Evolutionary conservation across 2,888 invertebrate species (phyloP).

Genomic region (Sepioteuthis lessoniana): DNA sequence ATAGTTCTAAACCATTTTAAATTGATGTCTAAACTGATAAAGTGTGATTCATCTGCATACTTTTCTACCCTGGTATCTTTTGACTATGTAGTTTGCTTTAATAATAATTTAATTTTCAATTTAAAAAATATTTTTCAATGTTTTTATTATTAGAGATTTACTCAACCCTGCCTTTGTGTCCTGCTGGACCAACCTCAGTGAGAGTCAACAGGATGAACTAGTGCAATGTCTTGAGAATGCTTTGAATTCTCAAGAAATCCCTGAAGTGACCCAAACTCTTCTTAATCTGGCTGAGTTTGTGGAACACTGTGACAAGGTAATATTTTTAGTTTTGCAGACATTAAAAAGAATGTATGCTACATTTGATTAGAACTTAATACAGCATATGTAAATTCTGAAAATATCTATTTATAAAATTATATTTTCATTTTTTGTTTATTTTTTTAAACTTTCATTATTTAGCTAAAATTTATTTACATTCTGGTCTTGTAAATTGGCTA

Average conservation of each 20-base stretch:
- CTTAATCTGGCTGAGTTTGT: slow-evolving; percentile 98
- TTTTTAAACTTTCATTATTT: too few relatives aligned
- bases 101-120: not conserved
- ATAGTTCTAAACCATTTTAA: too few relatives aligned
- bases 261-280: slow-evolving; percentile 96
- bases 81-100: not conserved
- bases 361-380: too few relatives aligned
- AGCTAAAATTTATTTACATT: too few relatives aligned
- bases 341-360: too few relatives aligned
- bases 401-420: too few relatives aligned
- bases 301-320: slow-evolving; percentile 92
- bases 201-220: slow-evolving; percentile 86
- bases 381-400: too few relatives aligned
- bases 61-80: too few relatives aligned
- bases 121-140: not conserved
- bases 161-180: slow-evolving; percentile 99
- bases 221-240: slow-evolving; percentile 91
- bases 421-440: too few relatives aligned
- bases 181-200: slow-evolving; percentile 96
- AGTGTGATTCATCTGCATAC: too few relatives aligned
- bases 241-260: slow-evolving; percentile 89
- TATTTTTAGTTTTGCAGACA: not conserved
- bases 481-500: too few relatives aligned
- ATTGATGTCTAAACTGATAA: too few relatives aligned
- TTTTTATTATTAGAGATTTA: slow-evolving; percentile 81